Evolutionary conservation across 2,113 vertebrate genomes (phyloP).

Genomic region (Mastomys natalensis): DNA sequence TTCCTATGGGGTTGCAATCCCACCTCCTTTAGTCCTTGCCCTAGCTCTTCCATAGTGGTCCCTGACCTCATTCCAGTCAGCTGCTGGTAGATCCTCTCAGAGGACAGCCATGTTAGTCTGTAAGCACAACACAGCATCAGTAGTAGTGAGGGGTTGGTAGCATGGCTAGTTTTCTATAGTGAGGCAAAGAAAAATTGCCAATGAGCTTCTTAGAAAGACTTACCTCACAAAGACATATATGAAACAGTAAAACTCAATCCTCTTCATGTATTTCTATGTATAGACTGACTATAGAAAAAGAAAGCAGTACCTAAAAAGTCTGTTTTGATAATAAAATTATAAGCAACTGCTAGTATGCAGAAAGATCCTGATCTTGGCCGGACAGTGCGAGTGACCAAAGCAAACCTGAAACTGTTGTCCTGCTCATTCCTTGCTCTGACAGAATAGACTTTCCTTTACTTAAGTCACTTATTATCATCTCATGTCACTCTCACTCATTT

Average conservation of each 20-base stretch:
- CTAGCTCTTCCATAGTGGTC: no score
- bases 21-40: no score
- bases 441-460: neutral
- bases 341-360: neutral
- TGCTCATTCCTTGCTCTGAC: neutral
- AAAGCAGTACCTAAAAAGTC: neutral
- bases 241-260: neutral
- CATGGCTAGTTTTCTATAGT: neutral
- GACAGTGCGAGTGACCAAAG: neutral
- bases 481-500: neutral
- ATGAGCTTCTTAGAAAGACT: neutral
- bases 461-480: neutral
- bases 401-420: neutral
- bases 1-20: no score
- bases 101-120: no score
- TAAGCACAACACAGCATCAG: no score
- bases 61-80: no score
- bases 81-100: no score
- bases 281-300: neutral
- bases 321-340: neutral
- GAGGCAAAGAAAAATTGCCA: slow-evolving; percentile 2
- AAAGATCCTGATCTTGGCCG: neutral
- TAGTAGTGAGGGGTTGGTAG: rapidly evolving
- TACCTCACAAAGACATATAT: neutral
- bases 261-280: neutral